Conservation (phyloP, 2,888 invertebrate genomes). For the Antheraea assamensis region DNA sequence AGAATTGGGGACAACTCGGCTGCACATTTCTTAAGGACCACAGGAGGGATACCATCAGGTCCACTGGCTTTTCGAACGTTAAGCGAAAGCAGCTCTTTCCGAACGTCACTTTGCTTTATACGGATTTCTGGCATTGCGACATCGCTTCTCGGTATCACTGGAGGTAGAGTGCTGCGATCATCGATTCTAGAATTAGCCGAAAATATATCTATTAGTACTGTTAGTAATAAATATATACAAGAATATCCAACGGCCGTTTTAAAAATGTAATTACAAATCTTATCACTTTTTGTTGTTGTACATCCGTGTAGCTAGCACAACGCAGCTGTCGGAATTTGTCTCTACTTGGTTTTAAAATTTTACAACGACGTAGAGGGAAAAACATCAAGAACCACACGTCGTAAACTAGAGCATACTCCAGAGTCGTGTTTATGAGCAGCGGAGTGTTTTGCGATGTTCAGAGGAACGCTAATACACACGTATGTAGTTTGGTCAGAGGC, state of each 20-base stretch:
- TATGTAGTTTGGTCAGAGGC: conserved; percentile 18
- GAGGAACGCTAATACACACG: conserved; percentile 37
- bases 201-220: too few species aligned
- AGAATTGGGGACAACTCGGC: too few species aligned
- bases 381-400: conserved; percentile 36
- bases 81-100: too few species aligned
- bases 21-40: too few species aligned
- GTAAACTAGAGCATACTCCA: conserved; percentile 37
- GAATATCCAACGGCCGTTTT: neutral
- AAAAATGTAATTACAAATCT: neutral
- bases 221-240: neutral
- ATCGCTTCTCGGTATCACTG: too few species aligned
- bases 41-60: too few species aligned
- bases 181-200: too few species aligned
- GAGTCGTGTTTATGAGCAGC: conserved; percentile 47
- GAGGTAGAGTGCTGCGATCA: too few species aligned
- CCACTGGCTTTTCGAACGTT: too few species aligned
- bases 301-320: conserved; percentile 41
- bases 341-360: conserved; percentile 58
- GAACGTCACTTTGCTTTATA: too few species aligned
- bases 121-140: too few species aligned
- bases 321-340: conserved; percentile 62
- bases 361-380: conserved; percentile 58
- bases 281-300: conserved; percentile 39
- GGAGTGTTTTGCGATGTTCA: conserved; percentile 48